phyloP scores from a whole-genome alignment of 2,113 vertebrate genomes.

The Cephalopterus ornatus region DNA sequence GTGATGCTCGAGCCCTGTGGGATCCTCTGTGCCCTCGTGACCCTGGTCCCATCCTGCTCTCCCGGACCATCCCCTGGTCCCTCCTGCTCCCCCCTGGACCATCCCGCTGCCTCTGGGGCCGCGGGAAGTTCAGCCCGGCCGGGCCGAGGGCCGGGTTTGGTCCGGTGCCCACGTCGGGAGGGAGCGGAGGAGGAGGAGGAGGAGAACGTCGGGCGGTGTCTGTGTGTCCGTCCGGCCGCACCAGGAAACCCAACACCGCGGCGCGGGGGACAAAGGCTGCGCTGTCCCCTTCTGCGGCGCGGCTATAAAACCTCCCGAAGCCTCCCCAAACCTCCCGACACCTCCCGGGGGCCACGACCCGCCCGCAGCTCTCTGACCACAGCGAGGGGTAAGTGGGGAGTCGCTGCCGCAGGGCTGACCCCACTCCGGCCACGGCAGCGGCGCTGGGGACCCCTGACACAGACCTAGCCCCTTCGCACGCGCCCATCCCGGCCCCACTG shows the following conservation, averaged over 20 bases:
- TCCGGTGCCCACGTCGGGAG: neutral
- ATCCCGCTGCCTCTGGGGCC: neutral
- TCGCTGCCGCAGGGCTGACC: neutral
- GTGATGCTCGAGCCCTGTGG: neutral
- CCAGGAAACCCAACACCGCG: neutral
- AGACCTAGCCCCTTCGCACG: neutral
- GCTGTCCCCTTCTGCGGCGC: neutral
- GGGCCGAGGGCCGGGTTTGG: neutral
- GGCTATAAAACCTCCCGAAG: neutral
- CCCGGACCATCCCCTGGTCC: neutral
- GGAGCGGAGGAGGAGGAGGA: neutral
- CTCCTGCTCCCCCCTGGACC: neutral
- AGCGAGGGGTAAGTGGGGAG: neutral
- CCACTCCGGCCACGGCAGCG: neutral
- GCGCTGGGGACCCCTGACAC: neutral
- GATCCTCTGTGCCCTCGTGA: neutral
- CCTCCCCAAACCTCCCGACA: neutral
- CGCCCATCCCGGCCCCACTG: neutral
- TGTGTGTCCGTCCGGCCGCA: neutral
- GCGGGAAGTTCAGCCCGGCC: neutral
- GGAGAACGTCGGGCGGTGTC: neutral
- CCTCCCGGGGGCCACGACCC: neutral
- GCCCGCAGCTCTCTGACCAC: neutral
- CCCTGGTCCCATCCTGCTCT: neutral
- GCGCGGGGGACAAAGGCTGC: neutral